These are phyloP conservation scores for Oreocharis arfaki DNA, from an alignment of 2,113 vertebrate genomes.

Conservation along the genomic window DNA sequence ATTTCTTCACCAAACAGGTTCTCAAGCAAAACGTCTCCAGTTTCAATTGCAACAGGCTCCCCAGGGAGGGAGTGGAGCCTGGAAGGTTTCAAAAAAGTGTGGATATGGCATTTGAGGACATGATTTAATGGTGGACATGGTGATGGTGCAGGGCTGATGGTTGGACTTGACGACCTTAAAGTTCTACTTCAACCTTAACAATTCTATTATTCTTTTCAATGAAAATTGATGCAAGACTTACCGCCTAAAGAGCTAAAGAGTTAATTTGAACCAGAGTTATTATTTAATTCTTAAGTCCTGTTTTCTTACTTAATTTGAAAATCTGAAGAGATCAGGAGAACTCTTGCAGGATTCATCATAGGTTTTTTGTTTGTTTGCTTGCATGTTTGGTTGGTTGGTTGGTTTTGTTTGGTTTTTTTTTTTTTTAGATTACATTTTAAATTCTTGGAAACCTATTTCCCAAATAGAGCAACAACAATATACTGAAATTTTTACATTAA, in stretches of 20 bases:
- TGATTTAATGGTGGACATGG: not conserved
- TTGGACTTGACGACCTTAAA: not conserved
- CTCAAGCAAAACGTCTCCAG: not conserved
- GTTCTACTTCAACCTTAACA: not conserved
- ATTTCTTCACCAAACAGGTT: accelerated
- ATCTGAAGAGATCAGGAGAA: not conserved
- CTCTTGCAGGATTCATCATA: not conserved
- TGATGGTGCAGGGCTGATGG: not conserved
- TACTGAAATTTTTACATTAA: not conserved
- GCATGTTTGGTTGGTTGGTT: too few species aligned
- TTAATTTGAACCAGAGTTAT: not conserved
- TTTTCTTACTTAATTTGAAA: not conserved
- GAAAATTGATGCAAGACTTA: not conserved
- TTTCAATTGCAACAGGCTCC: not conserved
- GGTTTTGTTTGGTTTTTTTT: not conserved
- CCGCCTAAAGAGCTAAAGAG: not conserved
- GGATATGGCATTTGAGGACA: not conserved
- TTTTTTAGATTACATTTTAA: not conserved
- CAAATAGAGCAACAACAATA: not conserved
- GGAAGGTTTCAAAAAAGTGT: not conserved
- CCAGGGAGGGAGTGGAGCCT: not conserved
- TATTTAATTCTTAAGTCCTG: not conserved
- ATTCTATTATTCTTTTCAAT: not conserved
- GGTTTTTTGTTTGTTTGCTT: not conserved
- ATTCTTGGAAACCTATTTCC: not conserved